These are phyloP conservation scores for Drosophila cyrtoloma DNA, from an alignment of 2,888 invertebrate species.

Conservation along the genomic window DNA sequence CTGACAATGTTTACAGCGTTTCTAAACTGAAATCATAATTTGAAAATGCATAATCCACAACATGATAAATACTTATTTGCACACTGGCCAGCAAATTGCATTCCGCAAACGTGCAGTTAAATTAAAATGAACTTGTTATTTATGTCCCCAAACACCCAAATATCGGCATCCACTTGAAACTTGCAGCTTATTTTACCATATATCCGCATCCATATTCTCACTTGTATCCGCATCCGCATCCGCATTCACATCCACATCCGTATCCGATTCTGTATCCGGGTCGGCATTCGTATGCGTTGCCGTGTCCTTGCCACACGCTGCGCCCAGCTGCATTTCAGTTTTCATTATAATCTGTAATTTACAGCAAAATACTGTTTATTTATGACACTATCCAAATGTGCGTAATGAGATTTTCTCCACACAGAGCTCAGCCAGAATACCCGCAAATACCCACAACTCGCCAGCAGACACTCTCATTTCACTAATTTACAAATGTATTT, in stretches of 20 bases:
- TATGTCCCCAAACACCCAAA: constrained; percentile 48
- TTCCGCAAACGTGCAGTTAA: constrained; percentile 77
- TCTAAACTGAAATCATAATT: constrained; percentile 73
- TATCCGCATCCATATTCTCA: constrained; percentile 17
- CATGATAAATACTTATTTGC: constrained; percentile 48
- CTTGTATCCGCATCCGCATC: background rate
- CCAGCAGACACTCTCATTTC: constrained; percentile 37
- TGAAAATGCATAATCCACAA: constrained; percentile 54
- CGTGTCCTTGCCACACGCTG: constrained; percentile 56
- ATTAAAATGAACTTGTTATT: constrained; percentile 80
- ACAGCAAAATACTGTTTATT: constrained; percentile 72
- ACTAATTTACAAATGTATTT: constrained; percentile 40
- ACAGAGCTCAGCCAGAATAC: constrained; percentile 3
- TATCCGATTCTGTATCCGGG: constrained; percentile 6
- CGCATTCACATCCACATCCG: constrained; percentile 11
- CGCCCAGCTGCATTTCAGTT: constrained; percentile 73
- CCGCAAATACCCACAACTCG: constrained; percentile 29
- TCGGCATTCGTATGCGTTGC: constrained; percentile 29
- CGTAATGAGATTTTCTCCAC: constrained; percentile 67
- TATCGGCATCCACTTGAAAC: constrained; percentile 35
- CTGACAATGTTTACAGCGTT: constrained; percentile 53
- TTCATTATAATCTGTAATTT: constrained; percentile 79
- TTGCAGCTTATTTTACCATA: constrained; percentile 20
- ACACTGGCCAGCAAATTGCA: constrained; percentile 56
- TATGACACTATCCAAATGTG: constrained; percentile 67